phyloP scores from a whole-genome alignment of 2,797 vertebrate genomes.

The Helicolenus hilgendorfi region DNA sequence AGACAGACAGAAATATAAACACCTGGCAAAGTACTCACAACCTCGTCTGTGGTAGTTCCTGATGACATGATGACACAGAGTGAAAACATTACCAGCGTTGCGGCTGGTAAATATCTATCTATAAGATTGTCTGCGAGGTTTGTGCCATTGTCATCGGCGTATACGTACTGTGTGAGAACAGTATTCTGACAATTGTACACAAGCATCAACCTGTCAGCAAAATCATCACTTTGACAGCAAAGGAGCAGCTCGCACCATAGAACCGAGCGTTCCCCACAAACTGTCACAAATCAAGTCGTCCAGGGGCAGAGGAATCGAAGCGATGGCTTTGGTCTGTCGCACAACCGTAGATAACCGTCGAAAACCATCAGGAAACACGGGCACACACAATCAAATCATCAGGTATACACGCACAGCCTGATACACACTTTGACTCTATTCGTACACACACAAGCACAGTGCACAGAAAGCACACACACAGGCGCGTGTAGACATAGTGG shows the following conservation, averaged over 20 bases:
- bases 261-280: not conserved
- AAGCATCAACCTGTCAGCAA: not conserved
- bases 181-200: not conserved
- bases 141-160: not conserved
- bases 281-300: slow-evolving; percentile 15
- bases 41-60: not conserved
- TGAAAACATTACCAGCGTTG: not conserved
- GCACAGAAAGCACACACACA: not conserved
- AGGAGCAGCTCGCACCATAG: not conserved
- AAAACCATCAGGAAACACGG: not conserved
- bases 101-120: not conserved
- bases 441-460: not conserved
- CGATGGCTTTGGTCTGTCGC: not conserved
- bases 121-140: not conserved
- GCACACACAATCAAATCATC: not conserved
- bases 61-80: not conserved
- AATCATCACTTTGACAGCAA: not conserved
- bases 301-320: not conserved
- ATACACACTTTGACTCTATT: not conserved
- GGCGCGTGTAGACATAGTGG: not conserved
- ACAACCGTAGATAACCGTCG: not conserved
- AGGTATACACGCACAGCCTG: not conserved
- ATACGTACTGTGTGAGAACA: not conserved
- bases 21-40: no score
- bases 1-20: not conserved